These are phyloP conservation scores for Apostichopus japonicus DNA, from an alignment of 35 echinoderm and acorn worm species.

Conservation along the genomic window DNA sequence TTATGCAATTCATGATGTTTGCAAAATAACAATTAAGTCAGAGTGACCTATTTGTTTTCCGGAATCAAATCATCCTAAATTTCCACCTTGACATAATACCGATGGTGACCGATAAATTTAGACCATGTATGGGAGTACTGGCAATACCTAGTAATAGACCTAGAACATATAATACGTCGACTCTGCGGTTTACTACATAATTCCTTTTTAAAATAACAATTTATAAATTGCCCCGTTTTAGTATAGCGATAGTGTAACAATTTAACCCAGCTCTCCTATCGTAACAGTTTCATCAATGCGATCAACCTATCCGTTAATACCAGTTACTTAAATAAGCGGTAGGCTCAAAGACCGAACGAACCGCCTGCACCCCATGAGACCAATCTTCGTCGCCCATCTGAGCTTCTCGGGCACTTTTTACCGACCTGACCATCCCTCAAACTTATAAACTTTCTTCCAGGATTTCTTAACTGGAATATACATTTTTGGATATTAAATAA, in stretches of 20 bases:
- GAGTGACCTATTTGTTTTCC: too few relatives aligned
- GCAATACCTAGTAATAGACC: too few relatives aligned
- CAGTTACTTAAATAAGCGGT: constrained; percentile 1
- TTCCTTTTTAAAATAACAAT: background rate
- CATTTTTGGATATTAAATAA: background rate
- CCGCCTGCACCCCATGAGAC: constrained; percentile 26
- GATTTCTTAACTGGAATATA: background rate
- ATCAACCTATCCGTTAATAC: constrained; percentile 3
- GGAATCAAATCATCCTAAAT: too few relatives aligned
- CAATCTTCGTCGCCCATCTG: constrained; percentile 9
- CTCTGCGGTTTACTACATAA: background rate
- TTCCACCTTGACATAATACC: too few relatives aligned
- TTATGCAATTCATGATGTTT: too few relatives aligned
- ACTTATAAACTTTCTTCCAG: background rate
- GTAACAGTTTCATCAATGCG: background rate
- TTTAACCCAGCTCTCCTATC: constrained; percentile 17
- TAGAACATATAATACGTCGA: too few relatives aligned
- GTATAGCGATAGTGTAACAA: background rate
- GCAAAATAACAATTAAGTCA: too few relatives aligned
- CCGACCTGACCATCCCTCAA: constrained; percentile 33
- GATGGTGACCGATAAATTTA: too few relatives aligned
- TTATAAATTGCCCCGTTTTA: background rate
- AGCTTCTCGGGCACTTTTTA: background rate
- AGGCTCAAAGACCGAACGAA: background rate
- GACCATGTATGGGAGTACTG: too few relatives aligned